Conservation (phyloP, 2,797 vertebrate genomes). For the Peromyscus attwateri region DNA sequence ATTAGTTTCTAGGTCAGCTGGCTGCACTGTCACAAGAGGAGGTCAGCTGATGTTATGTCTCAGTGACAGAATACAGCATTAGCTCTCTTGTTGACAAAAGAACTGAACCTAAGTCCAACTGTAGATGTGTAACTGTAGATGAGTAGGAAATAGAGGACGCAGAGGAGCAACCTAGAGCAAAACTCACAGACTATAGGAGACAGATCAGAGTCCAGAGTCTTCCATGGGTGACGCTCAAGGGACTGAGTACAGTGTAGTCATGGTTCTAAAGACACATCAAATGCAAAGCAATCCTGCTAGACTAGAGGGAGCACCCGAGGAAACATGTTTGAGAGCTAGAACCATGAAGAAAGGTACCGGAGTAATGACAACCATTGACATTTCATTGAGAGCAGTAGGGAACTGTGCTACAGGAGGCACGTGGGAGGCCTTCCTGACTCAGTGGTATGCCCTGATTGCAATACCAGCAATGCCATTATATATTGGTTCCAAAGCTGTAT, state of each 20-base stretch:
- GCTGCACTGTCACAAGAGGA: neutral
- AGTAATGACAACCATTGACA: neutral
- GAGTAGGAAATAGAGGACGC: neutral
- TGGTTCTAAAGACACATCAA: neutral
- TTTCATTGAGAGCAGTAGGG: neutral
- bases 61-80: too few species aligned
- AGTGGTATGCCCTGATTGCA: neutral
- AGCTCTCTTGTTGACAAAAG: neutral
- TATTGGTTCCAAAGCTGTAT: neutral
- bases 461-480: too few species aligned
- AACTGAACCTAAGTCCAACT: neutral
- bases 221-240: neutral
- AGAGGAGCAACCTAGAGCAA: neutral
- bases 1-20: neutral
- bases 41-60: neutral
- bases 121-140: neutral
- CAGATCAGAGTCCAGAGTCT: neutral
- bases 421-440: neutral
- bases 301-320: neutral
- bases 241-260: too few species aligned
- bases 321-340: neutral
- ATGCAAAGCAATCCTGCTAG: too few species aligned
- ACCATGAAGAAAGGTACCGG: too few species aligned
- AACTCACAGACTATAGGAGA: too few species aligned
- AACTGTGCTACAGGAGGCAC: neutral